phyloP scores from a whole-genome alignment of 2,797 vertebrate species.

The Protosalanx chinensis region DNA sequence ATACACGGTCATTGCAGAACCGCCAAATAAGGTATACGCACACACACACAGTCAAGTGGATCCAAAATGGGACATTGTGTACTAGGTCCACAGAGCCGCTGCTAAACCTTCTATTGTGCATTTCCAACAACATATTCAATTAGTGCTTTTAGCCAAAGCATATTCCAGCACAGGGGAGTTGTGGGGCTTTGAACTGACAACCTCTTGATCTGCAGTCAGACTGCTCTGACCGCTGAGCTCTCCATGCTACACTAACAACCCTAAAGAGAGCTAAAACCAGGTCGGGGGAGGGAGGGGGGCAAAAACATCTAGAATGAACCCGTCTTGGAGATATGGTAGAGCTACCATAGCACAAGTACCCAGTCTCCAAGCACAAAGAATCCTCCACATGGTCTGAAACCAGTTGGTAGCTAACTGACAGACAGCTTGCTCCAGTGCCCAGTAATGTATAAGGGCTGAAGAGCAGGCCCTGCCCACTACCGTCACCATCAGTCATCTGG shows the following conservation, averaged over 20 bases:
- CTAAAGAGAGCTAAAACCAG: too few species aligned
- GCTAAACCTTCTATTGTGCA: neutral
- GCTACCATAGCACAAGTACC: too few species aligned
- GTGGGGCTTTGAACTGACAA: too few species aligned
- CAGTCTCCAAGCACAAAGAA: neutral
- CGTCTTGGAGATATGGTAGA: too few species aligned
- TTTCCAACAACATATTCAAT: neutral
- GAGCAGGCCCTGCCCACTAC: neutral
- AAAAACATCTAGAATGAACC: too few species aligned
- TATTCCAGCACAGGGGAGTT: too few species aligned
- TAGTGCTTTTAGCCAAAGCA: too few species aligned
- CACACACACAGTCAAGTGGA: too few species aligned
- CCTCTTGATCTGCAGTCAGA: too few species aligned
- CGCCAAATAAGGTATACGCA: constrained; percentile 6
- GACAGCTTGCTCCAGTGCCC: neutral
- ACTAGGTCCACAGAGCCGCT: constrained; percentile 1
- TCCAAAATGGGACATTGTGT: constrained; percentile 46
- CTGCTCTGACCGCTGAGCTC: too few species aligned
- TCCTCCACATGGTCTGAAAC: neutral
- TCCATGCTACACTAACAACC: too few species aligned
- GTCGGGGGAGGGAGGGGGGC: too few species aligned
- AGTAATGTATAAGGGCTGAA: constrained; percentile 11
- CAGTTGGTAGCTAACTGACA: neutral
- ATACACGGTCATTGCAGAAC: constrained; percentile 8
- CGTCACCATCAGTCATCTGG: constrained; percentile 10